Evolutionary conservation across 1,140 invertebrate genomes (phyloP).

Genomic region (Meloidogyne floridensis): DNA sequence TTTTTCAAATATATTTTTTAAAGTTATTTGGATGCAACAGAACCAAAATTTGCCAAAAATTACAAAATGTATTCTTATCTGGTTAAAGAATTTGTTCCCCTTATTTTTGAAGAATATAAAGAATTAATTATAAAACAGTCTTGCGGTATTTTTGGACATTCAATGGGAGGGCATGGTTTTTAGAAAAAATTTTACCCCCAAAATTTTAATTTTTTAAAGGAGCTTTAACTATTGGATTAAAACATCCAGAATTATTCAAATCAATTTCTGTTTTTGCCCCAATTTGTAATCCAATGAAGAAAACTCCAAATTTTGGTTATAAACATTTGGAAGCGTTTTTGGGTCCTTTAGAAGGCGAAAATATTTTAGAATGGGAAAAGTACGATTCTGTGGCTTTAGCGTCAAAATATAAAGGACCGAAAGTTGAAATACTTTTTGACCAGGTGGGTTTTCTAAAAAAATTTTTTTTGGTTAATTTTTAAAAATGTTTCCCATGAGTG

Average conservation of each 20-base stretch:
- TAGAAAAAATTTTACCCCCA: not conserved
- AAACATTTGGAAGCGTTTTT: constrained; percentile 80
- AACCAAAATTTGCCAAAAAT: constrained; percentile 87
- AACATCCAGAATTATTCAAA: constrained; percentile 85
- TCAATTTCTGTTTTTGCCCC: constrained; percentile 95
- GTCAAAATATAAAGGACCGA: constrained; percentile 81
- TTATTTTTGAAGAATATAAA: constrained; percentile 78
- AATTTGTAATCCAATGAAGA: constrained; percentile 83
- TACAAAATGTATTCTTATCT: constrained; percentile 96
- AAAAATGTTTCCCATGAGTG: not conserved
- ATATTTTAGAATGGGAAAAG: constrained; percentile 73
- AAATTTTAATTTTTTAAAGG: constrained; percentile 73
- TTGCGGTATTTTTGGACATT: constrained; percentile 67
- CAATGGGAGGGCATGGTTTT: constrained; percentile 62
- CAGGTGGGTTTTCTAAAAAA: constrained; percentile 75
- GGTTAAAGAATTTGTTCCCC: constrained; percentile 80
- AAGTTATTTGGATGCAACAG: constrained; percentile 89
- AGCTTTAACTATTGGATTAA: constrained; percentile 84
- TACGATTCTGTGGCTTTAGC: constrained; percentile 87
- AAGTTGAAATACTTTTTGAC: constrained; percentile 82
- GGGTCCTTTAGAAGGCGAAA: constrained; percentile 67
- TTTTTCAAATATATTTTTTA: not conserved
- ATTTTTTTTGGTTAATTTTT: not conserved
- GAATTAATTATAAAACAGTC: constrained; percentile 68
- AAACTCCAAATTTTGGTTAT: constrained; percentile 75